Base-by-base conservation (phyloP, 1,140 invertebrate genomes). In the Aethina tumida region DNA sequence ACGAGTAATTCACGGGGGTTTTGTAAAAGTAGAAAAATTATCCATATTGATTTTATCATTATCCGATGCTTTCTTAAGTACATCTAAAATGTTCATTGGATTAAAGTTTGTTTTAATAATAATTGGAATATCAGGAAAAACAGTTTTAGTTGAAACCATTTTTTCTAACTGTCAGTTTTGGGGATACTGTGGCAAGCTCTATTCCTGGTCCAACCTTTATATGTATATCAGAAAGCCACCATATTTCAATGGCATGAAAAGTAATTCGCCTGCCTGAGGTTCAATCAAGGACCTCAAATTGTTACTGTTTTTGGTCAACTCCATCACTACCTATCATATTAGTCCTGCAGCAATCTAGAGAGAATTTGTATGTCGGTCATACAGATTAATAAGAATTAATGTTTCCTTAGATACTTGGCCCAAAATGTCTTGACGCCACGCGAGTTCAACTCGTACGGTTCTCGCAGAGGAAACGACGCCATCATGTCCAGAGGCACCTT, bases 361-460 rank as follows among this genome's bases (percentile, higher is more conserved):
- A 30, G 13, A 34, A 9, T 27, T 33, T 10, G 14, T 10, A n/a
- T 36, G 26, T 17, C 17, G n/a, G 16, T 28, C n/a, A n/a, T 28
- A 28, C 6, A 15, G 13, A 28, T 12, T 28, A n/a, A 28, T 14
- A 5, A 34, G 14, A 21, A 34, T 5, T 8, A 34, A 21, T 7
- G n/a, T 25, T 3, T 39, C 21, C 18, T 13, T 28, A 73, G 89
- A 55, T 97, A 87, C 67, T 67, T 94, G 1, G 74, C 80, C 0
- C 65, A 67, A 31, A 71, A 73, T 53, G 86, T 85, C 27, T 62
- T 98, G 3, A 87, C 84, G 0, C 89, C 93, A 0, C 77, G 81
- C 46, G 91, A 98, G 53, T 98, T 97, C 61, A 99, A 99, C 67
- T 97, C 94, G 0, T 99, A 98, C 65, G 96, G 96, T 0, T 90